Evolutionary conservation across 2,888 invertebrate genomes (phyloP).

Genomic region (Ornithoptera alexandrae): DNA sequence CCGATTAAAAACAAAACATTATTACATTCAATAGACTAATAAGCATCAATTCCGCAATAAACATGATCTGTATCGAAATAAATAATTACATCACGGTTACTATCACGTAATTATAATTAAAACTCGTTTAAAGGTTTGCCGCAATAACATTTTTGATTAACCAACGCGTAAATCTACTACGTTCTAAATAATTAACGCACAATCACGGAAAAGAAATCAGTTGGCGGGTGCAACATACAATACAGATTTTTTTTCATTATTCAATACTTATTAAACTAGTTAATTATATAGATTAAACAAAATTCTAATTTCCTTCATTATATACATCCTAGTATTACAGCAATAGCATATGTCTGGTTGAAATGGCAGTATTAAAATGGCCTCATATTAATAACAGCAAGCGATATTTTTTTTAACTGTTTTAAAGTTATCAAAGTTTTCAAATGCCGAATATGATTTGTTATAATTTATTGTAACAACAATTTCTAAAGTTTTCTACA

Average conservation of each 20-base stretch:
- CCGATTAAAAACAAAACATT: neutral
- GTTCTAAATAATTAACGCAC: slow-evolving; percentile 31
- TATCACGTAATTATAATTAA: slow-evolving; percentile 43
- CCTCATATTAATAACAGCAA: no score
- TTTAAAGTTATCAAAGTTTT: neutral
- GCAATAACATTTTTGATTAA: slow-evolving; percentile 52
- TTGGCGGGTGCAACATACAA: slow-evolving; percentile 35
- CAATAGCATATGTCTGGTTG: neutral
- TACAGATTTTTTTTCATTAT: neutral
- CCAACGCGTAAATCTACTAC: slow-evolving; percentile 51
- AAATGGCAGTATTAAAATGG: no score
- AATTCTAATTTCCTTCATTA: no score
- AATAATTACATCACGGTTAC: slow-evolving; percentile 32
- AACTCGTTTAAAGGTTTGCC: slow-evolving; percentile 35
- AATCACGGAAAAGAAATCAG: slow-evolving; percentile 54
- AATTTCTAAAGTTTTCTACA: slow-evolving; percentile 21
- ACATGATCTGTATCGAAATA: slow-evolving; percentile 11
- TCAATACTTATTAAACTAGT: no score
- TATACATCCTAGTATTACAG: neutral
- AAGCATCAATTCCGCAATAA: slow-evolving; percentile 2
- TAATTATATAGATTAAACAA: no score
- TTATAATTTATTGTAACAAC: slow-evolving; percentile 2
- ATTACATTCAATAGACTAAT: neutral
- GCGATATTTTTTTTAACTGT: no score
- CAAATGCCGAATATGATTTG: slow-evolving; percentile 32